A percentile compares a stretch with the other conserved stretches of the same genome.
Evolutionary conservation across 2,797 vertebrate genomes (phyloP).

Genomic region (Xerus rutilus): DNA sequence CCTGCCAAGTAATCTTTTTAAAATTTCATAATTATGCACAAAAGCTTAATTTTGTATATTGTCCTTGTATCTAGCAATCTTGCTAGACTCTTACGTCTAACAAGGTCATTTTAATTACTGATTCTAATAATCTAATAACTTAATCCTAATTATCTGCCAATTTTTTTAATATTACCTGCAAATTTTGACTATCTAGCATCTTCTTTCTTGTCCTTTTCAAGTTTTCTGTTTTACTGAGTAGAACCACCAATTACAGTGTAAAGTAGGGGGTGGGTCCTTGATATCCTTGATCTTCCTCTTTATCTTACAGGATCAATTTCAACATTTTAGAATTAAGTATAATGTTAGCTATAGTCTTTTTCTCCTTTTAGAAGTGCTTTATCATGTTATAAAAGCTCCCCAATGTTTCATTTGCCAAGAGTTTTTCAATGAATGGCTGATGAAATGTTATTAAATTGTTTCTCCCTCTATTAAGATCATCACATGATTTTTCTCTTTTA

Average conservation of each 20-base stretch:
- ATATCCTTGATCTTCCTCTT: neutral
- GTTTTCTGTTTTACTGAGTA: neutral
- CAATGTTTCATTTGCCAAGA: neutral
- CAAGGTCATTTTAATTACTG: neutral
- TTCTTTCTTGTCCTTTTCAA: neutral
- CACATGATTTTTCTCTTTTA: neutral
- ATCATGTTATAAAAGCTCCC: neutral
- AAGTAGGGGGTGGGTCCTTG: too few relatives aligned
- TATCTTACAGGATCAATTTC: neutral
- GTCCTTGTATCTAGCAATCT: neutral
- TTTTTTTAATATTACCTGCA: neutral
- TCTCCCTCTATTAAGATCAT: neutral
- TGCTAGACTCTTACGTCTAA: too few relatives aligned
- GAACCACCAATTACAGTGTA: neutral
- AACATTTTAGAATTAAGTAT: neutral
- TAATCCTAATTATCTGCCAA: neutral
- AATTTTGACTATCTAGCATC: neutral
- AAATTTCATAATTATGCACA: too few relatives aligned
- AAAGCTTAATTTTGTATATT: neutral
- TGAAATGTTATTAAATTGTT: neutral
- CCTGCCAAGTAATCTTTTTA: too few relatives aligned
- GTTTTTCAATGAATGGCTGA: neutral
- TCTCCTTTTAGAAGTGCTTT: constrained; percentile 8
- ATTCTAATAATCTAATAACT: constrained; percentile 30
- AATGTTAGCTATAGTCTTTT: neutral